Base-by-base conservation (phyloP, 2,113 vertebrate species). In the Tyrannus savana region DNA sequence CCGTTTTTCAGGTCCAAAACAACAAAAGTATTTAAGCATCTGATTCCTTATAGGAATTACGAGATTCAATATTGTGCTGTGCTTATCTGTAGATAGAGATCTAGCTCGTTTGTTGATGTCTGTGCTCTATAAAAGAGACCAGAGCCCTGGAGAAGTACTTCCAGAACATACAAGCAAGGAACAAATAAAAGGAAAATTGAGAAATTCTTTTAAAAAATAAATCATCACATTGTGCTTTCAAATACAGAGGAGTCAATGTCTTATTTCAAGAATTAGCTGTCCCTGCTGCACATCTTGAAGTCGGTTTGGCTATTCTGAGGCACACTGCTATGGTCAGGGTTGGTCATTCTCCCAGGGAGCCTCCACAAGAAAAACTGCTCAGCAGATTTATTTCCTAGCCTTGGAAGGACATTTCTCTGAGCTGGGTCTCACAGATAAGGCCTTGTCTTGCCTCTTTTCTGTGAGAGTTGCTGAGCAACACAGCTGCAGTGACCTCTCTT, bases 401-500 rank as follows among this genome's bases (percentile, higher is more conserved):
- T 92, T 68, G 21, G 44, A 64, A 47, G 39, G 58, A 68, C 13
- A 16, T 67, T 85, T 6, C 28, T 44, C 42, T 22, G 14, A 31
- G 19, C 18, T 19, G 17, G 2, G 30, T 62, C 33, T 42, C 62
- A 42, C 49, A 53, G 44, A 19, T 10, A 28, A 89, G 15, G 62
- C 13, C 50, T 68, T 53, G 30, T 18, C 60, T 74, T 64, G 30
- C 24, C 42, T 62, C 28, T 68, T 67, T 41, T 21, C 30, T 3
- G 1, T 5, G 5, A 50, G 49, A 62, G 11, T 5, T 87, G 35
- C 31, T 74, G 30, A 28, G 21, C 47, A 52, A 27, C 22, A 10
- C 0, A 0, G 50, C 13, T 42, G 31, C 12, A 3, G n/a, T 18
- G 35, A 35, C 19, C 28, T 74, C 24, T 33, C 12, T 53, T 49